Conservation (phyloP, 2,113 vertebrate genomes). For the Megalops atlanticus region DNA sequence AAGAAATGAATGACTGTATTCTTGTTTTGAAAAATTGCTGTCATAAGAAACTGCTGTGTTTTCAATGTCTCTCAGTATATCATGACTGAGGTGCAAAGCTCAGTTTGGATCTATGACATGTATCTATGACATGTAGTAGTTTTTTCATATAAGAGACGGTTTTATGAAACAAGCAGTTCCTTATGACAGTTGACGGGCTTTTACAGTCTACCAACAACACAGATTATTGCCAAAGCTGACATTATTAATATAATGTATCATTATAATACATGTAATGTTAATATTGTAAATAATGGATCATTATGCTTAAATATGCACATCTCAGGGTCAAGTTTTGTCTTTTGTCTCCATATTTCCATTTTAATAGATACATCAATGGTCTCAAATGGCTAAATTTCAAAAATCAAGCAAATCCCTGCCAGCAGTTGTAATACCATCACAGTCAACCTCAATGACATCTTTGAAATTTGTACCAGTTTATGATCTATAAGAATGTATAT, state of each 20-base stretch:
- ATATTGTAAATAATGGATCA: constrained; percentile 44
- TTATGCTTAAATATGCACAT: background rate
- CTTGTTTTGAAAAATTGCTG: no score
- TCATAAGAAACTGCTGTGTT: no score
- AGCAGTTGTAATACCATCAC: background rate
- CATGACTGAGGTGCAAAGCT: no score
- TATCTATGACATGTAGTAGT: no score
- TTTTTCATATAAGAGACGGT: no score
- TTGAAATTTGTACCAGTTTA: constrained; percentile 38
- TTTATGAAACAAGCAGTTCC: no score
- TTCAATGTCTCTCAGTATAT: no score
- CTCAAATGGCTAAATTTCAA: background rate
- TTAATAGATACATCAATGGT: background rate
- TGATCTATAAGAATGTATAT: constrained; percentile 10
- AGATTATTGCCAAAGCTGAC: constrained; percentile 66
- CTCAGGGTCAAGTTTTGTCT: background rate
- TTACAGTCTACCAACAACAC: constrained; percentile 58
- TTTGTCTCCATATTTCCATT: background rate
- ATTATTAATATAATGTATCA: constrained; percentile 78
- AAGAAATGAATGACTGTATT: no score
- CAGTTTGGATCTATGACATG: no score
- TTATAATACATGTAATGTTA: constrained; percentile 62
- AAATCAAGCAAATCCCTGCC: background rate
- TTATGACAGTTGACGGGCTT: constrained; percentile 65
- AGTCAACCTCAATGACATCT: constrained; percentile 10